Conservation (phyloP, 1,140 invertebrate genomes). For the Zaprionus camerounensis region DNA sequence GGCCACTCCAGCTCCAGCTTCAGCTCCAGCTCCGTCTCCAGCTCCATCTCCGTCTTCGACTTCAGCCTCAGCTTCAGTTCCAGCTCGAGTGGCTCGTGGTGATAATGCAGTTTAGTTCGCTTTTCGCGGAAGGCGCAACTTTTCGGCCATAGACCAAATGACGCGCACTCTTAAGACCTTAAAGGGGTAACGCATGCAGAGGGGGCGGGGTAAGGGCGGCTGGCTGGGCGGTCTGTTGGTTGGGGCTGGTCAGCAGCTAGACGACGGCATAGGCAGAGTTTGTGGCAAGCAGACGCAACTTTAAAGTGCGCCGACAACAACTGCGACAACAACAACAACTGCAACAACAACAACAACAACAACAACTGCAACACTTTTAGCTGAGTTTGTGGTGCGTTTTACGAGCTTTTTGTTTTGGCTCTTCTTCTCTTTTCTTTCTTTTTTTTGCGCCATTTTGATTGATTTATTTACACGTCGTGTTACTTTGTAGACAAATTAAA, state of each 20-base stretch:
- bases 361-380: constrained; percentile 44
- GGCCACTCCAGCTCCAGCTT: constrained; percentile 57
- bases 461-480: constrained; percentile 74
- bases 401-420: constrained; percentile 18
- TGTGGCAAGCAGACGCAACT: constrained; percentile 35
- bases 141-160: constrained; percentile 52
- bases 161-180: constrained; percentile 42
- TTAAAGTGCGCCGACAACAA: constrained; percentile 71
- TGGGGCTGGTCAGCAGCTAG: constrained; percentile 21
- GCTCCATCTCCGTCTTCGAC: not conserved
- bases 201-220: not conserved
- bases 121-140: constrained; percentile 37
- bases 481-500: constrained; percentile 81
- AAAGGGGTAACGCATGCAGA: constrained; percentile 8
- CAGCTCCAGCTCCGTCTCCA: not conserved
- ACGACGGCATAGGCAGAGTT: not conserved
- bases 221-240: not conserved
- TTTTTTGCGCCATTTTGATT: constrained; percentile 68
- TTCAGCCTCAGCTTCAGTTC: not conserved
- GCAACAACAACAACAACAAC: not conserved
- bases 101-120: constrained; percentile 76
- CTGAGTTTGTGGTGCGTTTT: constrained; percentile 40
- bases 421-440: not conserved
- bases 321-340: constrained; percentile 1
- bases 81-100: constrained; percentile 63